Evolutionary conservation across 1,140 invertebrate species (phyloP), one percentile per base, ranked within the genome.

Genomic region (Lepidurus apus): DNA sequence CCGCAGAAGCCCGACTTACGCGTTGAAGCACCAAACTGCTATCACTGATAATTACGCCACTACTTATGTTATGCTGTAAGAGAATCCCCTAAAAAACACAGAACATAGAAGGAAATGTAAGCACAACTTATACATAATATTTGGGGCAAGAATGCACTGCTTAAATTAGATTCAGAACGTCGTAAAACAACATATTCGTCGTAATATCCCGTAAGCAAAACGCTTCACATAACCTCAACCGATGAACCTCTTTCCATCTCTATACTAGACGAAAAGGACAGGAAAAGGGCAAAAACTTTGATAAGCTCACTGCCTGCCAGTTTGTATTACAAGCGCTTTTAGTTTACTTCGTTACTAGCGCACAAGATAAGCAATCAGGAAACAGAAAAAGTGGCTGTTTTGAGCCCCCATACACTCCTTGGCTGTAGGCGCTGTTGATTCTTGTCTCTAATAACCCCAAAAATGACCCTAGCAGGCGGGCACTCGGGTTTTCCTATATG

Each of bases 21-120:
- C 87, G 88, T 82, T 91, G 89, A 75, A 91, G 85, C 13, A 90
- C 89, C 73, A 91, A 85, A 80, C 88, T 90, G 82, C 90, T 89
- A 84, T 90, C 90, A 79, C 88, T 89, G 81, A 89, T 86, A 80
- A 91, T 90, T 75, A 90, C 87, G 77, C 90, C 88, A 10, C 88
- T 87, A n/a, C 88, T 87, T 44, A 87, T 87, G 83, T 90, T 91
- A 81, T 91, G 89, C 77, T 87, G 86, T 78, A 91, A 81, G 77
- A 88, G 83, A 73, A 85, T 84, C 42, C 87, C 87, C 89, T 90
- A 85, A 13, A 85, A 85, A 77, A 34, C 34, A 34, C 34, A 83
- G 73, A 74, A 42, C 74, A 79, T 7, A 78, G 75, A 45, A 7
- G 44, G 42, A 24, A 24, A 13, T 42, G 74, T 43, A 43, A 75